These are phyloP conservation scores for Tetragonisca angustula DNA, from an alignment of 2,888 invertebrate genomes.

Conservation along the genomic window DNA sequence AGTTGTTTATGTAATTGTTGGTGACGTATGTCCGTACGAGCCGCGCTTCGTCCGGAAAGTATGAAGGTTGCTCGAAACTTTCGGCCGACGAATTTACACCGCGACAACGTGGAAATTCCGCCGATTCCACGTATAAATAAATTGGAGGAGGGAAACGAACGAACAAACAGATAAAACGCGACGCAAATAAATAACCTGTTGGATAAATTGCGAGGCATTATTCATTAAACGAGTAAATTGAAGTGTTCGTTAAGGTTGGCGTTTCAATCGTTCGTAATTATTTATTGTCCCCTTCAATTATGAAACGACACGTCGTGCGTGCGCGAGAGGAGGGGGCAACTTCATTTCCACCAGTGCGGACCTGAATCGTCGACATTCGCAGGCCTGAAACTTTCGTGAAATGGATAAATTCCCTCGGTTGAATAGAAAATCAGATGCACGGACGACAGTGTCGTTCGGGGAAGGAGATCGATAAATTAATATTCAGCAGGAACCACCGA, in stretches of 20 bases:
- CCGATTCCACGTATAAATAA: not conserved
- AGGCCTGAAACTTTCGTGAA: not conserved
- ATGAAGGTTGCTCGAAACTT: no score
- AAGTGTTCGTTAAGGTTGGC: not conserved
- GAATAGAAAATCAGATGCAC: not conserved
- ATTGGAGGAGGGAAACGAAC: no score
- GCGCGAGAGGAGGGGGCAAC: not conserved
- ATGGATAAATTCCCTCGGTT: not conserved
- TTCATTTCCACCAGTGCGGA: not conserved
- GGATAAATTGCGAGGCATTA: not conserved
- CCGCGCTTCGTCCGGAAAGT: no score
- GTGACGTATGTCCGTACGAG: no score
- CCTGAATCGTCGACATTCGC: not conserved
- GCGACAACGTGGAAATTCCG: no score
- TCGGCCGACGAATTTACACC: no score
- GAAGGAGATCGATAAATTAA: conserved; percentile 28
- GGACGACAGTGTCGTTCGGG: no score
- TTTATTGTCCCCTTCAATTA: not conserved
- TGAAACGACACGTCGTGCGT: not conserved
- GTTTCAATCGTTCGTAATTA: not conserved
- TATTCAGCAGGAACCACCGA: conserved; percentile 18
- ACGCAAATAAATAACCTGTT: not conserved
- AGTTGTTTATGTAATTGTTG: no score
- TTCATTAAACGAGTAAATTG: not conserved
- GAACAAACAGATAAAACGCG: not conserved